Evolutionary conservation across 2,888 invertebrate species (phyloP).

Genomic region (Caenorhabditis auriculariae): DNA sequence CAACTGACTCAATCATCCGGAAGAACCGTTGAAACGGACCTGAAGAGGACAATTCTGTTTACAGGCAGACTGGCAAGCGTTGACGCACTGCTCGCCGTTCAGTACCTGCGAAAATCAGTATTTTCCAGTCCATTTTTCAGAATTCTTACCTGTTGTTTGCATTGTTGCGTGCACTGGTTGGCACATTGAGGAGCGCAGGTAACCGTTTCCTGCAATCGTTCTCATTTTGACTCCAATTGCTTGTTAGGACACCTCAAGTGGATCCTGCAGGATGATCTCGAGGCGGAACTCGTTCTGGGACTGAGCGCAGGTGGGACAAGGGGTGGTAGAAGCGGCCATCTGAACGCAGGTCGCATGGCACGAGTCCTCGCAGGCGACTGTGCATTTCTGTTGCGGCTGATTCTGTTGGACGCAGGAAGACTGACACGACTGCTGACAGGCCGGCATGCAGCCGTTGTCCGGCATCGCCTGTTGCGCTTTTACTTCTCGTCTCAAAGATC

Average conservation of each 20-base stretch:
- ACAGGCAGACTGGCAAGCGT: conserved; percentile 34
- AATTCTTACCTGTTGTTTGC: conserved; percentile 5
- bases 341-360: conserved; percentile 29
- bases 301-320: conserved; percentile 8
- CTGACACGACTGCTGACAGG: conserved; percentile 35
- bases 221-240: too few relatives aligned
- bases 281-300: conserved; percentile 20
- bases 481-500: background rate
- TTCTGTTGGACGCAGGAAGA: conserved; percentile 29
- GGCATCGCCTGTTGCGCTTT: conserved; percentile 10
- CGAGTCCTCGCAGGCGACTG: conserved; percentile 26
- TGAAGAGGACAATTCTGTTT: conserved; percentile 34
- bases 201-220: conserved; percentile 11
- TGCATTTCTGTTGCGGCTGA: conserved; percentile 19
- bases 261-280: conserved; percentile 36
- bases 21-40: conserved; percentile 2
- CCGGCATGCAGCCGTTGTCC: conserved; percentile 38
- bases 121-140: too few relatives aligned
- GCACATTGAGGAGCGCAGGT: conserved; percentile 34
- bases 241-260: conserved; percentile 17
- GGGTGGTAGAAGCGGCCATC: conserved; percentile 5
- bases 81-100: conserved; percentile 27
- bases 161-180: conserved; percentile 31
- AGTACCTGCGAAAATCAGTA: too few relatives aligned
- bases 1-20: background rate